phyloP scores from a whole-genome alignment of 2,113 vertebrate species.

The Pogona vitticeps region DNA sequence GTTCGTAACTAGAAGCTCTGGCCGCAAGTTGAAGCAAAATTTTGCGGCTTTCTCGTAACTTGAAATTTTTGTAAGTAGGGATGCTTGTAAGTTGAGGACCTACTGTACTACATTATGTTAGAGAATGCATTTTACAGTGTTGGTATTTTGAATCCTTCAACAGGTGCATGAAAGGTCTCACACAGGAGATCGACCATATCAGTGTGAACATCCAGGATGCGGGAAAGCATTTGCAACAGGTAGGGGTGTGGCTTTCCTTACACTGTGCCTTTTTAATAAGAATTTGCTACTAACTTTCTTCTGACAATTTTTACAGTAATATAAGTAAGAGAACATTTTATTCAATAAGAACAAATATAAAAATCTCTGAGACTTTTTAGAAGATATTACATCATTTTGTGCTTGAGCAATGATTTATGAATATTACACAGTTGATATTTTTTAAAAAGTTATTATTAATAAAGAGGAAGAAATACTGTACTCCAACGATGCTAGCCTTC shows the following conservation, averaged over 20 bases:
- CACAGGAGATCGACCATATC: slow-evolving; percentile 95
- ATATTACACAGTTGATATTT: background rate
- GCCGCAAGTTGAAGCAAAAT: too few relatives aligned
- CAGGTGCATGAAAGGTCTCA: slow-evolving; percentile 98
- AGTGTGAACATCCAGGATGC: slow-evolving; percentile 92
- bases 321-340: background rate
- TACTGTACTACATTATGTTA: background rate
- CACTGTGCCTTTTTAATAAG: background rate
- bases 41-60: too few relatives aligned
- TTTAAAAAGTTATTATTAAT: background rate
- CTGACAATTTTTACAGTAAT: background rate
- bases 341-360: background rate
- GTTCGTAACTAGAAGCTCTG: too few relatives aligned
- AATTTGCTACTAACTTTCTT: background rate
- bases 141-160: slow-evolving; percentile 48
- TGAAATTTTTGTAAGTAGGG: too few relatives aligned
- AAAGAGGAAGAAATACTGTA: background rate
- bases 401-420: background rate
- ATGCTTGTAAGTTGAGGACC: too few relatives aligned
- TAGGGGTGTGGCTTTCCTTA: slow-evolving; percentile 60
- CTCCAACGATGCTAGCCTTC: background rate
- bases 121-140: slow-evolving; percentile 1
- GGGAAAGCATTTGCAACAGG: slow-evolving; percentile 99
- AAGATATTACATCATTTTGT: background rate
- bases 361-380: background rate